Evolutionary conservation across 1,140 invertebrate genomes (phyloP), one percentile per base, ranked within the genome.

Genomic region (Scylla paramamosain): DNA sequence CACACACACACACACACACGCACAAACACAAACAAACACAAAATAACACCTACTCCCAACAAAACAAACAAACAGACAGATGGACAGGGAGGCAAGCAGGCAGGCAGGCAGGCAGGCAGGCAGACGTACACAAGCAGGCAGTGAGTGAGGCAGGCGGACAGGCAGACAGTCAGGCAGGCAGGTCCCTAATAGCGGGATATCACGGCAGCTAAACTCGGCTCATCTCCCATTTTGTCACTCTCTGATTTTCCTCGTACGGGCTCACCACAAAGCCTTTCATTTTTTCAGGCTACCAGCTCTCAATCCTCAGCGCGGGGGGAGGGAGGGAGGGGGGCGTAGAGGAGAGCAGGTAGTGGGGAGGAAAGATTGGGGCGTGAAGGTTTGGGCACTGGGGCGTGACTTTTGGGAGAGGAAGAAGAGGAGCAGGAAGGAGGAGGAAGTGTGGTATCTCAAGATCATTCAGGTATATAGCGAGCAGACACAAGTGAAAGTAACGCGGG

Each of bases 161-260:
- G 87, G 39, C 48, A 45, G 39, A 4, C 14, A 28, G 87, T 39
- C 20, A 29, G 45, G 45, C 48, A 32, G 20, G 46, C 16, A 59
- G 87, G 46, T 10, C 28, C 84, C 32, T 93, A 93, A 93, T 93
- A 93, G 92, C 45, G 8, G 92, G 92, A 93, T 93, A 87, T 93
- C 92, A 93, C 29, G 92, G 83, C 39, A 67, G 92, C 92, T 93
- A 46, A 29, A 87, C 84, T 8, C 45, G 29, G 45, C 83, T 87
- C 92, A 87, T 87, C 83, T 48, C 45, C 83, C 83, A 59, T 87
- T 93, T 93, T 93, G 92, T 93, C 92, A 93, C 83, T 87, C 92
- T 52, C 83, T 93, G 92, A 93, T 93, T 93, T 93, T 87, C 83
- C 92, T 87, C 45, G 92, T 93, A 84, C 28, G 3, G 92, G 83